Evolutionary conservation across 2,113 vertebrate genomes (phyloP).

Genomic region (Gymnocephalus cernua): DNA sequence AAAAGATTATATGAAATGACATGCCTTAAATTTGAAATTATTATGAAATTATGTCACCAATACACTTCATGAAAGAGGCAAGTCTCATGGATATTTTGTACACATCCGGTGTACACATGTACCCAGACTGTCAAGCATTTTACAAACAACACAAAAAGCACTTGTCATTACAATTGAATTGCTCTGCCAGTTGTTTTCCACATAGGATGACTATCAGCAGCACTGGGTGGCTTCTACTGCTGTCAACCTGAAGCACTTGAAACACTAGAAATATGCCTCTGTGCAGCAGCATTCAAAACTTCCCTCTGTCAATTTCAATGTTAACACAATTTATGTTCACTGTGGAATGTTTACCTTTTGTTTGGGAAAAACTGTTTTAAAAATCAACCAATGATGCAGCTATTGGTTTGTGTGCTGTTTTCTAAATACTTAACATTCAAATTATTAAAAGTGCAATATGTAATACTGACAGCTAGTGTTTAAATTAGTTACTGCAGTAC

Average conservation of each 20-base stretch:
- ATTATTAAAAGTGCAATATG: background rate
- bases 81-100: slow-evolving; percentile 9
- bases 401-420: slow-evolving; percentile 8
- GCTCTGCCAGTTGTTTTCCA: slow-evolving; percentile 21
- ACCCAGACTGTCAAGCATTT: background rate
- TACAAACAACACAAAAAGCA: slow-evolving; percentile 23
- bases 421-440: background rate
- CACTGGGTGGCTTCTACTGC: slow-evolving; percentile 11
- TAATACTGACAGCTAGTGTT: too few relatives aligned
- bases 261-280: slow-evolving; percentile 19
- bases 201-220: slow-evolving; percentile 8
- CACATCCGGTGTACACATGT: slow-evolving; percentile 3
- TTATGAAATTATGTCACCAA: background rate
- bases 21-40: background rate
- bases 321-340: slow-evolving; percentile 7
- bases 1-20: background rate
- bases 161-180: slow-evolving; percentile 33
- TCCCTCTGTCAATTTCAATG: slow-evolving; percentile 21
- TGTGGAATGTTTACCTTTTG: background rate
- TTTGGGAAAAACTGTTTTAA: background rate
- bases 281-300: slow-evolving; percentile 30
- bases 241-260: slow-evolving; percentile 33
- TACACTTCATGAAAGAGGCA: background rate
- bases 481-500: too few relatives aligned
- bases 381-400: slow-evolving; percentile 15